Conservation (phyloP, 2,797 vertebrate genomes). For the Acanthopagrus latus region DNA sequence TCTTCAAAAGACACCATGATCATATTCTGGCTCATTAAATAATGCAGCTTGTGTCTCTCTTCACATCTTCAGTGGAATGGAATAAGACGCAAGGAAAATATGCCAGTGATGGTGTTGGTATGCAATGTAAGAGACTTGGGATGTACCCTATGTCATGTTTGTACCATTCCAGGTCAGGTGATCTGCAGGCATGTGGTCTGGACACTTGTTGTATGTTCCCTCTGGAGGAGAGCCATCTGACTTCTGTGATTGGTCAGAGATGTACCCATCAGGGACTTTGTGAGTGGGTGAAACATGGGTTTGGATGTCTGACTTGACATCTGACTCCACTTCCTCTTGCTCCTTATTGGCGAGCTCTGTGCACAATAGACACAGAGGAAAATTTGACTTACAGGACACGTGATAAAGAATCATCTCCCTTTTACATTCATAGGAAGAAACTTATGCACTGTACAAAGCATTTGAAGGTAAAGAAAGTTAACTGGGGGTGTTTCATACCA, state of each 20-base stretch:
- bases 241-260: constrained; percentile 63
- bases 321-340: constrained; percentile 60
- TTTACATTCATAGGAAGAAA: not conserved
- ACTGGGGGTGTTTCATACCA: constrained; percentile 79
- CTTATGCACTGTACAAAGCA: not conserved
- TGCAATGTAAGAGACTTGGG: no score
- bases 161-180: constrained; percentile 83
- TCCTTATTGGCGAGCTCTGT: constrained; percentile 84
- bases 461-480: no score
- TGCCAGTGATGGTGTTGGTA: no score
- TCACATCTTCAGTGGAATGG: no score
- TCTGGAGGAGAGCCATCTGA: constrained; percentile 40
- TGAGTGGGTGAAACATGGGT: constrained; percentile 39
- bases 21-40: not conserved
- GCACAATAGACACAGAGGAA: constrained; percentile 13
- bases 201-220: constrained; percentile 44
- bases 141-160: not conserved
- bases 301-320: constrained; percentile 49
- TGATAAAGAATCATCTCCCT: not conserved
- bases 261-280: constrained; percentile 39
- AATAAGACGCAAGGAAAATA: no score
- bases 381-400: not conserved
- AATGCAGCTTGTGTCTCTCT: not conserved
- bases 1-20: not conserved
- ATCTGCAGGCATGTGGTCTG: constrained; percentile 46